Percentiles rank a stretch among this genome's conserved stretches.
These are phyloP conservation scores for Lynx canadensis DNA, from an alignment of 2,113 vertebrate species.

Conservation along the genomic window DNA sequence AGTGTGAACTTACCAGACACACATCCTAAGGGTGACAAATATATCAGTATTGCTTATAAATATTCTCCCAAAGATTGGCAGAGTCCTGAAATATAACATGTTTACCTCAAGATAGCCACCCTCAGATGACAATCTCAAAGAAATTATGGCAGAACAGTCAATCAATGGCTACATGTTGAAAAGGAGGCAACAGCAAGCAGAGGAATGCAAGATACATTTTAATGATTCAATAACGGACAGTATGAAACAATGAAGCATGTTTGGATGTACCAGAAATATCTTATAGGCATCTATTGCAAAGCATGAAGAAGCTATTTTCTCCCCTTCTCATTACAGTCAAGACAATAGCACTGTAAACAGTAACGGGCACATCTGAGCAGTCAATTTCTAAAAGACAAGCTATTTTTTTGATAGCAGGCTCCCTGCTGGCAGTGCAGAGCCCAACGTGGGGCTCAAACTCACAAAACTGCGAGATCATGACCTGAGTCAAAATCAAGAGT, in stretches of 20 bases:
- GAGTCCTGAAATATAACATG: neutral
- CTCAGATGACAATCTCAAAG: neutral
- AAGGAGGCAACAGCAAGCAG: neutral
- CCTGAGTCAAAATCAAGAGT: too few species aligned
- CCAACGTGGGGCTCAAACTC: too few species aligned
- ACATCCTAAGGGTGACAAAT: neutral
- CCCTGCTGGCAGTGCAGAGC: too few species aligned
- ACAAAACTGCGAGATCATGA: too few species aligned
- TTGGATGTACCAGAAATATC: neutral
- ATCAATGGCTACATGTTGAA: neutral
- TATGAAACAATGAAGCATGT: neutral
- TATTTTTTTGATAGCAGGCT: neutral
- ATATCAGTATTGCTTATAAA: neutral
- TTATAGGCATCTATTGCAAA: neutral
- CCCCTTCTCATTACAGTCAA: neutral
- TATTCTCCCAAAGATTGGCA: neutral
- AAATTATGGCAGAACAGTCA: neutral
- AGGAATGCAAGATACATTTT: neutral
- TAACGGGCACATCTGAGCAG: neutral
- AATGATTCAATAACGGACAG: neutral
- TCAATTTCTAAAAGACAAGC: slow-evolving; percentile 16
- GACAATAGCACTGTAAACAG: neutral
- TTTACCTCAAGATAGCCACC: neutral
- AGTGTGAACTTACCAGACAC: neutral
- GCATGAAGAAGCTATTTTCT: neutral